A percentile compares a stretch with the other conserved stretches of the same genome.
These are phyloP conservation scores for Microplitis demolitor DNA, from an alignment of 1,140 invertebrate genomes.

Conservation along the genomic window DNA sequence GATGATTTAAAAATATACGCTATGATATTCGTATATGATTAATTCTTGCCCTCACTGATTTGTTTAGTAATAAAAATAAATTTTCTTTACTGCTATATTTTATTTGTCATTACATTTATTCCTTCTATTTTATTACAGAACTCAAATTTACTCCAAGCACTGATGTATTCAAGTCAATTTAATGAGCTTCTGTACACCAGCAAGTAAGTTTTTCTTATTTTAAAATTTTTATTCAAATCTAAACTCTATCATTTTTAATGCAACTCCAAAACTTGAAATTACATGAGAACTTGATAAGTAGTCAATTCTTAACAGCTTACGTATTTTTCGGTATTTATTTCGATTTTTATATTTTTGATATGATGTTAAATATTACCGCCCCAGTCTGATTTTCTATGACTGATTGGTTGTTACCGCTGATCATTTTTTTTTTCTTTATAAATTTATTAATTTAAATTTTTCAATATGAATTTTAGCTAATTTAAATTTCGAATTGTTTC, in stretches of 20 bases:
- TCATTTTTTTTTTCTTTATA: neutral
- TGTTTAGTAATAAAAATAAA: neutral
- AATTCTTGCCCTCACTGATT: slow-evolving; percentile 48
- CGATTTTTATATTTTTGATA: neutral
- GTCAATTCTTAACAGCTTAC: no score
- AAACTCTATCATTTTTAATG: no score
- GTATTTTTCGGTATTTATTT: neutral
- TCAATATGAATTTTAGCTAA: neutral
- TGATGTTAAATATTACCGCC: slow-evolving; percentile 42
- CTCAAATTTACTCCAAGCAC: neutral
- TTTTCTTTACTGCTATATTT: neutral
- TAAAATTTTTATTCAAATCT: no score
- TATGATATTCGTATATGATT: slow-evolving; percentile 40
- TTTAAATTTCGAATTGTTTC: neutral
- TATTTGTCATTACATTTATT: neutral
- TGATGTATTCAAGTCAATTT: no score
- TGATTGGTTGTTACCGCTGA: slow-evolving; percentile 38
- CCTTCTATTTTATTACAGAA: neutral
- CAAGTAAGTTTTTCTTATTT: no score
- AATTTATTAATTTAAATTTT: neutral
- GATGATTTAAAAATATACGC: slow-evolving; percentile 44
- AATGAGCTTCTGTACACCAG: no score
- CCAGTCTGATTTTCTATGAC: slow-evolving; percentile 49
- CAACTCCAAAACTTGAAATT: no score
- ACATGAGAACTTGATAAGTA: no score